Evolutionary conservation across 2,888 invertebrate species (phyloP).

Genomic region (Urechis unicinctus): DNA sequence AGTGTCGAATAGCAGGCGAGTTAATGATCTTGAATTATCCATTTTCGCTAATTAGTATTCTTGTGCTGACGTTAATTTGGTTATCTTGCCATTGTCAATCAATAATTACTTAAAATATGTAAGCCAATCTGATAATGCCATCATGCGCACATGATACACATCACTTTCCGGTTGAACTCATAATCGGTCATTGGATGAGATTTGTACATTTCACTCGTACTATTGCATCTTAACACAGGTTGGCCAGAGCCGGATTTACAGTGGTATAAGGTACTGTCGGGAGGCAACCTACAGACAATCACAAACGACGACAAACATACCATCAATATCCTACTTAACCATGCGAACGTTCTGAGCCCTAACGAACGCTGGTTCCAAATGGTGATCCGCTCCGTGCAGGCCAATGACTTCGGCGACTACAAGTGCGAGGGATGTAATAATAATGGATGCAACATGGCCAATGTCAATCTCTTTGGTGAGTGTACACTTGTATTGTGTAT

Average conservation of each 20-base stretch:
- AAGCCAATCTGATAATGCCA: too few relatives aligned
- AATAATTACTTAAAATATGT: too few relatives aligned
- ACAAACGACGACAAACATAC: conserved; percentile 18
- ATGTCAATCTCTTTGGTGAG: conserved; percentile 37
- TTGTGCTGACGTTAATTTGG: too few relatives aligned
- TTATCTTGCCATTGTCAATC: too few relatives aligned
- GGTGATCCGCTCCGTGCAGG: conserved; percentile 37
- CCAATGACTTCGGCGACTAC: conserved; percentile 39
- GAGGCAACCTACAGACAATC: conserved; percentile 8
- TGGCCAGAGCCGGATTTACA: conserved; percentile 20
- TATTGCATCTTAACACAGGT: too few relatives aligned
- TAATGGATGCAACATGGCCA: conserved; percentile 25
- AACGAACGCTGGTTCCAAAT: conserved; percentile 20
- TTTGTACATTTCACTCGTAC: too few relatives aligned
- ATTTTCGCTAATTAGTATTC: too few relatives aligned
- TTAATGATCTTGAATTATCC: too few relatives aligned
- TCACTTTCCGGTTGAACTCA: too few relatives aligned
- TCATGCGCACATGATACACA: too few relatives aligned
- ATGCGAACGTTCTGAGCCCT: conserved; percentile 16
- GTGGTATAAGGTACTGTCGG: conserved; percentile 16
- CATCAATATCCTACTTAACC: conserved; percentile 23
- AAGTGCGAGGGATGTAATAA: conserved; percentile 36
- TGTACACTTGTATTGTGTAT: neutral
- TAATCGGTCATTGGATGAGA: too few relatives aligned
- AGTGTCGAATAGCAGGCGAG: conserved; percentile 34